These are phyloP conservation scores for Ictidomys tridecemlineatus DNA, from an alignment of 2,113 vertebrate species.

Conservation along the genomic window DNA sequence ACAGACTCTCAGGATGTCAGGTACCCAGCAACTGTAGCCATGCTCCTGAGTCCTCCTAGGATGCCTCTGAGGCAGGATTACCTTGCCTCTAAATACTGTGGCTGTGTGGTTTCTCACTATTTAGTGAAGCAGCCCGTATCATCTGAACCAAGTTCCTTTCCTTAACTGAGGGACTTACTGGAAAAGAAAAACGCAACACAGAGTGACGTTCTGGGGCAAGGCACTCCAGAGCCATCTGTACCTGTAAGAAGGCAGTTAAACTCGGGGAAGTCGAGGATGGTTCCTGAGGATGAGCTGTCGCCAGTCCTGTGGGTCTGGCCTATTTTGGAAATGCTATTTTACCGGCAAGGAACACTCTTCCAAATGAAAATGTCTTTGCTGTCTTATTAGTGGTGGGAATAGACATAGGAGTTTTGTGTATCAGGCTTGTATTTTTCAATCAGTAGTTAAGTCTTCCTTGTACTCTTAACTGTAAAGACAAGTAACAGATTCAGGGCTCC, in stretches of 20 bases:
- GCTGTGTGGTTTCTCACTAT: neutral
- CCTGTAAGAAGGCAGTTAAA: too few relatives aligned
- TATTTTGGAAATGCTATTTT: too few relatives aligned
- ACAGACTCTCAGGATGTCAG: neutral
- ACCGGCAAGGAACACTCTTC: too few relatives aligned
- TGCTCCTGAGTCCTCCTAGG: neutral
- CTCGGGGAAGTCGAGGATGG: too few relatives aligned
- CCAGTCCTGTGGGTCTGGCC: fast-evolving
- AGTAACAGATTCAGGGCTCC: too few relatives aligned
- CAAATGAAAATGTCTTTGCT: too few relatives aligned
- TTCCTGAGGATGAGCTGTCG: too few relatives aligned
- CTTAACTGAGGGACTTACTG: neutral
- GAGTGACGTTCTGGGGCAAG: neutral
- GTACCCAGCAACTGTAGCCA: neutral
- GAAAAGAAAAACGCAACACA: neutral
- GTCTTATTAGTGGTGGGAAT: too few relatives aligned
- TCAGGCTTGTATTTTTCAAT: too few relatives aligned
- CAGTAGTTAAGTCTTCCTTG: too few relatives aligned
- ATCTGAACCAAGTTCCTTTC: neutral
- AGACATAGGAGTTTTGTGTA: too few relatives aligned
- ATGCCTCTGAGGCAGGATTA: neutral
- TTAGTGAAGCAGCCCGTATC: neutral
- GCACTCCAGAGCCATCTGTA: neutral
- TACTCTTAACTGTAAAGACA: too few relatives aligned
- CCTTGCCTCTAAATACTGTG: neutral